These are phyloP conservation scores for Sardinella longiceps DNA, from an alignment of 2,797 vertebrate genomes.

Conservation along the genomic window DNA sequence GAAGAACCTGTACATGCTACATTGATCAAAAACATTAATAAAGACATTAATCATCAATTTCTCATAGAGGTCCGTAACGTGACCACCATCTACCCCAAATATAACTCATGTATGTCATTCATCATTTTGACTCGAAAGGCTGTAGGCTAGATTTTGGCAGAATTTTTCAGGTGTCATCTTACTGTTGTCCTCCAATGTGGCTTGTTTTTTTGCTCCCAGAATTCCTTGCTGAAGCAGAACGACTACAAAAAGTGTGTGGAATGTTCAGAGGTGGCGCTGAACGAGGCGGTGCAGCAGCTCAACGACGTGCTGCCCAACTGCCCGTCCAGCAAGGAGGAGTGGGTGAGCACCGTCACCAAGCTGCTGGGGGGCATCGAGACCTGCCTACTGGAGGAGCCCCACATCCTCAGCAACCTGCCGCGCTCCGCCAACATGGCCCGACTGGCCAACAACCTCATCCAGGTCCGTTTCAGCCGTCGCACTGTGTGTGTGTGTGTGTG, in stretches of 20 bases:
- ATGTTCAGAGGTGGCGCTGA: slow-evolving; percentile 88
- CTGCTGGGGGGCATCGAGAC: slow-evolving; percentile 86
- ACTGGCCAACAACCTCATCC: slow-evolving; percentile 91
- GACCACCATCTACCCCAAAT: too few species aligned
- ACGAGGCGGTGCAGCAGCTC: slow-evolving; percentile 94
- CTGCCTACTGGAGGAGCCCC: slow-evolving; percentile 78
- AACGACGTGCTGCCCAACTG: slow-evolving; percentile 74
- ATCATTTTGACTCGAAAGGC: too few species aligned
- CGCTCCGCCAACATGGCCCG: slow-evolving; percentile 79
- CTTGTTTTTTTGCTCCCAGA: slow-evolving; percentile 67
- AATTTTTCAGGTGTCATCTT: not conserved
- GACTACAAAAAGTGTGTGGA: slow-evolving; percentile 90
- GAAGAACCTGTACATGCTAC: not conserved
- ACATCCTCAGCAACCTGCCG: slow-evolving; percentile 76
- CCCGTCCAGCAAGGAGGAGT: slow-evolving; percentile 88
- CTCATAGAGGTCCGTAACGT: too few species aligned
- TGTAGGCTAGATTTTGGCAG: too few species aligned
- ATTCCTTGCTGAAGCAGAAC: slow-evolving; percentile 85
- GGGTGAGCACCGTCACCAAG: slow-evolving; percentile 88
- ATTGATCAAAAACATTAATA: too few species aligned
- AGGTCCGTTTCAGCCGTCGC: slow-evolving; percentile 72
- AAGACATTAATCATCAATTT: too few species aligned
- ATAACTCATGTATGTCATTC: too few species aligned
- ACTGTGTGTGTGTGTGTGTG: slow-evolving; percentile 16
- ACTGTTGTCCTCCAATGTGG: not conserved